These are phyloP conservation scores for Aethes cnicana DNA, from an alignment of 2,888 invertebrate species.

Conservation along the genomic window DNA sequence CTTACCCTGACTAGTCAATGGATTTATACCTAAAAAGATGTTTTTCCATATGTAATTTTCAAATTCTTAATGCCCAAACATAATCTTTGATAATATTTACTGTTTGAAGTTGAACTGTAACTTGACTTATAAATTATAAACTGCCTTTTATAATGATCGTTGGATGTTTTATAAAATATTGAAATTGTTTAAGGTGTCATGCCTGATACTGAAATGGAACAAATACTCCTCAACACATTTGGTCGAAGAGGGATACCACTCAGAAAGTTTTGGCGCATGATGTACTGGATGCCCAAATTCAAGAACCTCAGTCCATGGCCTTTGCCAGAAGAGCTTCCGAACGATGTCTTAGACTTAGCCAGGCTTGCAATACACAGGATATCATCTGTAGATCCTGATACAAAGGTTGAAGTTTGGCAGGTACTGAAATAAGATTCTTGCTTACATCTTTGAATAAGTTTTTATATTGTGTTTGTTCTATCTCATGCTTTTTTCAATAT, in stretches of 20 bases:
- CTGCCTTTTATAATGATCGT: too few species aligned
- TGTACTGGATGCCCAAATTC: slow-evolving; percentile 97
- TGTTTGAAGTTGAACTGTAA: too few species aligned
- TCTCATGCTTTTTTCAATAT: slow-evolving; percentile 40
- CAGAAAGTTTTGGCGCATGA: slow-evolving; percentile 90
- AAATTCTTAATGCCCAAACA: too few species aligned
- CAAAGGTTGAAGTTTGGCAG: slow-evolving; percentile 84
- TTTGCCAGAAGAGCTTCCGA: slow-evolving; percentile 89
- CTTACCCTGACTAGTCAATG: too few species aligned
- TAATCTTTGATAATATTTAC: too few species aligned
- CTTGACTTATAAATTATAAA: too few species aligned
- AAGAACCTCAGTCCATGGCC: slow-evolving; percentile 94
- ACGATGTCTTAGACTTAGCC: slow-evolving; percentile 89
- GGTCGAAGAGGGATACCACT: slow-evolving; percentile 88
- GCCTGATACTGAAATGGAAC: slow-evolving; percentile 94
- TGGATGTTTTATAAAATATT: too few species aligned
- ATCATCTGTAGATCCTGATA: slow-evolving; percentile 89
- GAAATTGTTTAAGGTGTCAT: slow-evolving; percentile 86
- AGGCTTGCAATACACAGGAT: slow-evolving; percentile 92
- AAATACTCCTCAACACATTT: slow-evolving; percentile 91
- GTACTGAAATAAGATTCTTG: slow-evolving; percentile 58
- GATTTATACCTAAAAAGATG: too few species aligned
- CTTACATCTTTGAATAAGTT: background rate
- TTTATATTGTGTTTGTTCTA: background rate
- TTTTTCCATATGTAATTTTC: too few species aligned